Percentiles rank a stretch among this genome's conserved stretches.
phyloP scores from a whole-genome alignment of 2,888 invertebrate species.

The Isoperla grammatica region DNA sequence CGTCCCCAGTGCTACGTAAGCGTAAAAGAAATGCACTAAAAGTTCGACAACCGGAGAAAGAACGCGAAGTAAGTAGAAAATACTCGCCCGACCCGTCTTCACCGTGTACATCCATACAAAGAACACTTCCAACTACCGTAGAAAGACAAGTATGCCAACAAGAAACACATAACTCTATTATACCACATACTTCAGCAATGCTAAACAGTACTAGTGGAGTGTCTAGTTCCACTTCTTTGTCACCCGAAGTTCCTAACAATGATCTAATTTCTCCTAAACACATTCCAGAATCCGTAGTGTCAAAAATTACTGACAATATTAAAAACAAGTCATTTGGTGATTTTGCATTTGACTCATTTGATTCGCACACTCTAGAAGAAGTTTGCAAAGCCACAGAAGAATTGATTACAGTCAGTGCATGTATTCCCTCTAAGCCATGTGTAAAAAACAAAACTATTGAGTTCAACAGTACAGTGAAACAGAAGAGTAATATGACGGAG shows the following conservation, averaged over 20 bases:
- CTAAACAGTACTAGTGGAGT: background rate
- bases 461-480: background rate
- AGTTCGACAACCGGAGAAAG: too few species aligned
- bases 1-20: too few species aligned
- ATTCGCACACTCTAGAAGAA: constrained; percentile 22
- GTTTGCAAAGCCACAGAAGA: constrained; percentile 23
- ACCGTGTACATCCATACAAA: too few species aligned
- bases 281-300: background rate
- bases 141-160: too few species aligned
- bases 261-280: background rate
- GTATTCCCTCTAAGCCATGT: too few species aligned
- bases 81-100: too few species aligned
- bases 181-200: too few species aligned
- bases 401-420: background rate
- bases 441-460: background rate
- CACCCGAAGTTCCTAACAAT: too few species aligned
- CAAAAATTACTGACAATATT: background rate
- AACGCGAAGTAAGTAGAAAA: too few species aligned
- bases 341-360: constrained; percentile 12
- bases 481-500: background rate
- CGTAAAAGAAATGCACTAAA: too few species aligned
- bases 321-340: background rate
- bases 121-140: too few species aligned
- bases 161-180: too few species aligned
- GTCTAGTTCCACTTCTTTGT: background rate